Evolutionary conservation across 2,888 invertebrate species (phyloP).

Genomic region (Amphipoea oculea): DNA sequence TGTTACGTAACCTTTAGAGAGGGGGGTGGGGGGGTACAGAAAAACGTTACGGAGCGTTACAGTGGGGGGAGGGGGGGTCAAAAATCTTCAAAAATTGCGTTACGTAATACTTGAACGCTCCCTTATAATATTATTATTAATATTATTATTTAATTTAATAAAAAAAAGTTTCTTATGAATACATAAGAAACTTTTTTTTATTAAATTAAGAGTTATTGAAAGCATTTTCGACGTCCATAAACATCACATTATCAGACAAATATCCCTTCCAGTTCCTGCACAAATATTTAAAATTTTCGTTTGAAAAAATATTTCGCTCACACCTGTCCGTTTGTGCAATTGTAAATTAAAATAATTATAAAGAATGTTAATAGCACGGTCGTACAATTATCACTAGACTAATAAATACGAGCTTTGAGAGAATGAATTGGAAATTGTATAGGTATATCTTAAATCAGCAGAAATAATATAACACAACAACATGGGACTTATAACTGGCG

Average conservation of each 20-base stretch:
- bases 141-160: too few species aligned
- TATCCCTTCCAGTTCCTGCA: slow-evolving; percentile 29
- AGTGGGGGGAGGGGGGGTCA: too few species aligned
- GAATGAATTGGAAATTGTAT: slow-evolving; percentile 20
- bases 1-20: too few species aligned
- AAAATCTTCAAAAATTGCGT: too few species aligned
- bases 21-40: too few species aligned
- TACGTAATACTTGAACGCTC: too few species aligned
- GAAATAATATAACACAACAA: neutral
- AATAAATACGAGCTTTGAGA: slow-evolving; percentile 42
- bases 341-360: slow-evolving; percentile 31
- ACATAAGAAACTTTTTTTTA: too few species aligned
- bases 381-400: slow-evolving; percentile 55
- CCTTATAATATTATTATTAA: too few species aligned
- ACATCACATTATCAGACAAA: neutral
- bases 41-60: too few species aligned
- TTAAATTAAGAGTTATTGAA: neutral
- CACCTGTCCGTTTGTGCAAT: slow-evolving; percentile 13
- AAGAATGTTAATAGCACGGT: slow-evolving; percentile 32
- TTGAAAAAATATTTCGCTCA: neutral
- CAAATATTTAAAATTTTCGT: neutral
- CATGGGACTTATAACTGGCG: neutral
- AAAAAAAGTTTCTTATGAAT: too few species aligned
- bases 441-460: neutral
- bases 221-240: slow-evolving; percentile 19